These are phyloP conservation scores for Tetragonula clypearis DNA, from an alignment of 1,140 invertebrate genomes.

Conservation along the genomic window DNA sequence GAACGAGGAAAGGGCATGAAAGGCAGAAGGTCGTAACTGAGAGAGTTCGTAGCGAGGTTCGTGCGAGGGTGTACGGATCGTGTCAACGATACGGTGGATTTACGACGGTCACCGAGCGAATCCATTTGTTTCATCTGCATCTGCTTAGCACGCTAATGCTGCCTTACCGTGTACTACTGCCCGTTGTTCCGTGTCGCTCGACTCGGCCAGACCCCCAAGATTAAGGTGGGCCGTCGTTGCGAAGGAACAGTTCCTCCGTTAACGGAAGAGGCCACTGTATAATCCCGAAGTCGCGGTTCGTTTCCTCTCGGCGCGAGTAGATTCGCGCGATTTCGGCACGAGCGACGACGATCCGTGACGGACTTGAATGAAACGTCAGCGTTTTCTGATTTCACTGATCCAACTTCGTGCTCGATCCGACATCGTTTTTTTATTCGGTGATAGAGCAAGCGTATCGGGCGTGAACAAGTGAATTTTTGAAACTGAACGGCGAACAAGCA, in stretches of 20 bases:
- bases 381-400: neutral
- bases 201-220: slow-evolving; percentile 23
- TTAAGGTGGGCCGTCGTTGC: slow-evolving; percentile 31
- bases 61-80: slow-evolving; percentile 78
- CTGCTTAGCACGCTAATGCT: slow-evolving; percentile 79
- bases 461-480: no score
- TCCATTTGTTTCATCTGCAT: slow-evolving; percentile 81
- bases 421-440: no score
- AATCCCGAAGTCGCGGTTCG: slow-evolving; percentile 7
- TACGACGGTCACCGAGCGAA: slow-evolving; percentile 78
- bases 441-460: no score
- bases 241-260: neutral
- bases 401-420: no score
- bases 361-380: neutral
- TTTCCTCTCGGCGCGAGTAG: neutral
- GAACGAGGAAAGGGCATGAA: slow-evolving; percentile 20
- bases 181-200: slow-evolving; percentile 30
- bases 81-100: slow-evolving; percentile 78
- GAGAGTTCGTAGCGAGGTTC: slow-evolving; percentile 62
- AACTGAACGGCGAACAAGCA: no score
- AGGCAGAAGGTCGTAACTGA: slow-evolving; percentile 41
- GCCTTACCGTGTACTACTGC: slow-evolving; percentile 53
- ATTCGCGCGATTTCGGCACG: neutral
- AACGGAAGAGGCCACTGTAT: slow-evolving; percentile 19
- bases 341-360: neutral